Evolutionary conservation across 2,797 vertebrate genomes (phyloP), one percentile per base, ranked within the genome.

Genomic region (Chaetophractus vellerosus): DNA sequence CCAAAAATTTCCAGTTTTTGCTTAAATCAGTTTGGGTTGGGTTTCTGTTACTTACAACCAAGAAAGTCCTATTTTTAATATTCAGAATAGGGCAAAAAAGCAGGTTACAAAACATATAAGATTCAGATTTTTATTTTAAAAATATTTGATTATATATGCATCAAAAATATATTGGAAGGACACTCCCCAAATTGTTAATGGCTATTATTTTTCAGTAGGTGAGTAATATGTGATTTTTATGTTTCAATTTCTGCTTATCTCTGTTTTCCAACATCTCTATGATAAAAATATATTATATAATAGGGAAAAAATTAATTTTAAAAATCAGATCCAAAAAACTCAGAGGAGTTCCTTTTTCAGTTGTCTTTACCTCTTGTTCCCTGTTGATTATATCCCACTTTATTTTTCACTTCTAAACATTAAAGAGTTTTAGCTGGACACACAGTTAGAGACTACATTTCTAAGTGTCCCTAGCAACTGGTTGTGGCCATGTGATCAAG

Each of bases 71-170:
- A 79, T 88, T 64, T 92, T 90, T 80, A 74, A 78, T 84, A 63
- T 71, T 41, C 55, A 61, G 3, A 76, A 59, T 63, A 78, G 31
- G 36, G 45, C 15, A 31, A 63, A 92, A 72, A 94, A 78, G 38
- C 31, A 45, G 41, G n/a, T 45, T 74, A 87, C 15, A 90, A 79
- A 94, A 72, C 1, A 74, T 26, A n/a, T 66, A 82, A 90, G 59
- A 66, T 74, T 83, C 38, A 92, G 31, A 88, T 83, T 87, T 92
- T 64, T 52, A 75, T 52, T 87, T 85, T 84, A 59, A 89, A 95
- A 78, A 45, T 24, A 79, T 55, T 71, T 68, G 84, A 90, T 75
- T 90, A 79, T 23, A 23, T 24, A 69, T 12, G 15, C 23, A 74
- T 38, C 78, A 66, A 83, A 59, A 83, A 83, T 50, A 83, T 50